Evolutionary conservation across 2,888 invertebrate genomes (phyloP), one percentile per base, ranked within the genome.

Genomic region (Unio pictorum): DNA sequence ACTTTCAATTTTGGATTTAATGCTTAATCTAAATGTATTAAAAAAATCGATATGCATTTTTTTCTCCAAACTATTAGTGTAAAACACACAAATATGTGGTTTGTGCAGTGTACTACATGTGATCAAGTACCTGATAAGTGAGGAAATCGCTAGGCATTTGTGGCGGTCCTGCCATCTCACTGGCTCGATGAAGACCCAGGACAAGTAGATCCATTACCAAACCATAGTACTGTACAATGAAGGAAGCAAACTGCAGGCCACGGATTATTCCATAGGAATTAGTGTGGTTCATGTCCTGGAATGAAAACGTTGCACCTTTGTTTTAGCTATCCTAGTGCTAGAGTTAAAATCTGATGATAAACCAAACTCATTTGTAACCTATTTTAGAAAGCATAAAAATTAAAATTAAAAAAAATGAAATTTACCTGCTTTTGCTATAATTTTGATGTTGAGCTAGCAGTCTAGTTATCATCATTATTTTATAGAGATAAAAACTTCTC

Each of bases 121-220:
- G 26, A 7, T 23, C 15, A 57, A 28, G 61, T 68, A 87, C 84
- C 83, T 99, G 98, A 91, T 95, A 99, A 1, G 97, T 97, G 11
- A 99, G 92, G 91, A 99, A 99, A 90, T 99, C 99, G 89, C 99
- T 99, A 1, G 99, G 99, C 94, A 99, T 95, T 91, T 99, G 98
- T 1, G 99, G 99, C 11, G 99, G 99, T 0, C 99, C 99, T 23
- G 99, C 97, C 96, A 99, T 98, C 92, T 99, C 99, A 84, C 97
- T 97, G 23, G 98, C 96, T 75, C 99, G 93, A 89, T 99, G 97
- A 80, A 99, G 92, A 30, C 99, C 99, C 61, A 99, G 92, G 2
- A 99, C 97, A n/a, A 99, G 91, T 70, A 99, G 90, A 91, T 99
- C 99, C 86, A 99, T 91, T 0, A 99, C 98, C 20, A 99, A 92